phyloP scores from a whole-genome alignment of 2,888 invertebrate species.

The Pristionchus japonicus region DNA sequence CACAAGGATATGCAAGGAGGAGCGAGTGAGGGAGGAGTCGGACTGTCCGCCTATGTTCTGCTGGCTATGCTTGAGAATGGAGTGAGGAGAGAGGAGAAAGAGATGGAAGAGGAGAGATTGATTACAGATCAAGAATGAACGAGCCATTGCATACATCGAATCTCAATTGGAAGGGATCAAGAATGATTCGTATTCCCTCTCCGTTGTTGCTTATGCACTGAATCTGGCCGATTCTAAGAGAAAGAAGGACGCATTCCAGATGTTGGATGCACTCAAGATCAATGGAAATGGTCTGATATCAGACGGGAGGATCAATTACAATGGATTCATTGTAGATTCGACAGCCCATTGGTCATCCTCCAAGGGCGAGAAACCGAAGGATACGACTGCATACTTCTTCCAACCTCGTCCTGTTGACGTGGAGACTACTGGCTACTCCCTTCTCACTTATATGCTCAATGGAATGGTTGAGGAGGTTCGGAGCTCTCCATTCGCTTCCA shows the following conservation, averaged over 20 bases:
- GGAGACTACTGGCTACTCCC: conserved; percentile 90
- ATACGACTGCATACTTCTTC: conserved; percentile 67
- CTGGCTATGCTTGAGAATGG: conserved; percentile 83
- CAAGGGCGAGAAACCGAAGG: conserved; percentile 72
- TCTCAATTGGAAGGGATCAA: conserved; percentile 41
- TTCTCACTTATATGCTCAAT: conserved; percentile 82
- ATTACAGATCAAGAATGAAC: conserved; percentile 45
- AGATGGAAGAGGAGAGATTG: background rate
- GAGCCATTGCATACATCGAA: conserved; percentile 13
- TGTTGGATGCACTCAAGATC: conserved; percentile 62
- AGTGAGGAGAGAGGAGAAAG: conserved; percentile 54
- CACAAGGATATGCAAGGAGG: conserved; percentile 84
- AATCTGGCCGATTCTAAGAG: conserved; percentile 81
- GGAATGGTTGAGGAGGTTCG: conserved; percentile 74
- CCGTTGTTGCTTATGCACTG: conserved; percentile 85
- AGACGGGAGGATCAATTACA: no score
- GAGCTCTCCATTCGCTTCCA: no score
- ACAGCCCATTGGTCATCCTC: conserved; percentile 73
- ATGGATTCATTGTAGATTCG: no score
- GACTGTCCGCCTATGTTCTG: conserved; percentile 87
- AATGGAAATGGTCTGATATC: conserved; percentile 51
- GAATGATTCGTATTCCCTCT: conserved; percentile 82
- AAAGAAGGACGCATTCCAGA: conserved; percentile 57
- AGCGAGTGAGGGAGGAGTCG: conserved; percentile 82
- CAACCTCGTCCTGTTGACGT: conserved; percentile 85